phyloP scores from a whole-genome alignment of 92 coral and sea anemone genomes.

The Umimayanthus chanpuru region DNA sequence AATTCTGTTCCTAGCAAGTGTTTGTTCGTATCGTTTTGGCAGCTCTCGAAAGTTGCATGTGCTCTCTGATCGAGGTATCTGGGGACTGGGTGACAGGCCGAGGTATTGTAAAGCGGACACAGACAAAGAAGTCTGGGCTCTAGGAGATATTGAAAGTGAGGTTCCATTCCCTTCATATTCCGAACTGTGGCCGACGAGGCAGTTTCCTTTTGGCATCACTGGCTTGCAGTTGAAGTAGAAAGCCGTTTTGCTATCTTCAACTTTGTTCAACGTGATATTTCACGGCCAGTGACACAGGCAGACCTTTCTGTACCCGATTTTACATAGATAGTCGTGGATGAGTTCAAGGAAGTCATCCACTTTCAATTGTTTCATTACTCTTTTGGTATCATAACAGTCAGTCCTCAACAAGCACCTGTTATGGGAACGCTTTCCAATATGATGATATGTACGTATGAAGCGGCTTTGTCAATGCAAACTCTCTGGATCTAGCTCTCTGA shows the following conservation, averaged over 20 bases:
- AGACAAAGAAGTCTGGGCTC: background rate
- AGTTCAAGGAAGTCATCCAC: background rate
- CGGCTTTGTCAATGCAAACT: background rate
- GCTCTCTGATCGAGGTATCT: constrained; percentile 1
- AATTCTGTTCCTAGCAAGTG: constrained; percentile 67
- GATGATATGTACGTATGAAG: background rate
- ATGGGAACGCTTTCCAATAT: too few species aligned
- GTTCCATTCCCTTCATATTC: background rate
- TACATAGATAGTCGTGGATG: too few species aligned
- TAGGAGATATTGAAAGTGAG: background rate
- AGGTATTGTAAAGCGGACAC: constrained; percentile 16
- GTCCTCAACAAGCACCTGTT: background rate
- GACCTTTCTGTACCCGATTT: background rate
- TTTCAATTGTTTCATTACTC: background rate
- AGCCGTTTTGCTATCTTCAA: background rate
- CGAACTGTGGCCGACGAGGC: background rate
- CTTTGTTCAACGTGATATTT: background rate
- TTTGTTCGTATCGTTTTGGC: constrained; percentile 65
- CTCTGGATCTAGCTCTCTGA: background rate
- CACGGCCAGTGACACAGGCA: background rate
- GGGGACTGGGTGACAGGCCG: constrained; percentile 8
- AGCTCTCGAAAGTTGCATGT: constrained; percentile 45
- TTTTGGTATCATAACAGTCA: too few species aligned
- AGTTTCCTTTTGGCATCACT: background rate
- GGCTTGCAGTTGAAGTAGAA: background rate